A percentile compares a stretch with the other conserved stretches of the same genome.
Conservation (phyloP, 2,113 vertebrate species). For the Myiagra hebetior region DNA sequence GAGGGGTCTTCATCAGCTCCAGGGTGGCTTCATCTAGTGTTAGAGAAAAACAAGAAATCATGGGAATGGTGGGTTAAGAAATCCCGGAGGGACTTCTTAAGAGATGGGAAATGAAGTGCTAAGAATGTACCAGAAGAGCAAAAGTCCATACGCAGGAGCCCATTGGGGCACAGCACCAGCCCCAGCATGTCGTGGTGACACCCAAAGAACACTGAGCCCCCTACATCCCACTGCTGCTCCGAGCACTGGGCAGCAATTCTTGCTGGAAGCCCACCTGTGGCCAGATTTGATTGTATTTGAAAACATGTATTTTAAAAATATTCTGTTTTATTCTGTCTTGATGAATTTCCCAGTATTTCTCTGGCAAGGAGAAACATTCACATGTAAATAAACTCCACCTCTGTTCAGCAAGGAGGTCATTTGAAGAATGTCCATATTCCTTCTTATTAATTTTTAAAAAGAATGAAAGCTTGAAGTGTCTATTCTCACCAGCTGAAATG, state of each 20-base stretch:
- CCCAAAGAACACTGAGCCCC: background rate
- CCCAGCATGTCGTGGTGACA: rapidly evolving
- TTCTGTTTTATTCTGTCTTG: background rate
- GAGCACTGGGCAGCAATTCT: background rate
- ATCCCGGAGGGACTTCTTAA: background rate
- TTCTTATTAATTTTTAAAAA: background rate
- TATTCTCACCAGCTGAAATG: background rate
- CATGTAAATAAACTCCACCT: background rate
- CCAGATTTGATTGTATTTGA: background rate
- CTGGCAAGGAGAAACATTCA: background rate
- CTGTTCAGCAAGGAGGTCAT: background rate
- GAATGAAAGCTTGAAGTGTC: background rate
- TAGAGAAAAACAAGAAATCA: background rate
- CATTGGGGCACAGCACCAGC: rapidly evolving
- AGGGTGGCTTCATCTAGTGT: conserved; percentile 86
- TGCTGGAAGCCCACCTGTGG: background rate
- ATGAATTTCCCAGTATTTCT: background rate
- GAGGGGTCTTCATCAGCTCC: conserved; percentile 91
- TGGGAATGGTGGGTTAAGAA: background rate
- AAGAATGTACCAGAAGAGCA: background rate
- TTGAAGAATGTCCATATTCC: background rate
- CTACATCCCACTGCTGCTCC: background rate
- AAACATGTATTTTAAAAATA: background rate
- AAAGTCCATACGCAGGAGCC: background rate
- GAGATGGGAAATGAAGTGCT: background rate